These are phyloP conservation scores for Saxidomus purpurata DNA, from an alignment of 1,140 invertebrate genomes.

Conservation along the genomic window DNA sequence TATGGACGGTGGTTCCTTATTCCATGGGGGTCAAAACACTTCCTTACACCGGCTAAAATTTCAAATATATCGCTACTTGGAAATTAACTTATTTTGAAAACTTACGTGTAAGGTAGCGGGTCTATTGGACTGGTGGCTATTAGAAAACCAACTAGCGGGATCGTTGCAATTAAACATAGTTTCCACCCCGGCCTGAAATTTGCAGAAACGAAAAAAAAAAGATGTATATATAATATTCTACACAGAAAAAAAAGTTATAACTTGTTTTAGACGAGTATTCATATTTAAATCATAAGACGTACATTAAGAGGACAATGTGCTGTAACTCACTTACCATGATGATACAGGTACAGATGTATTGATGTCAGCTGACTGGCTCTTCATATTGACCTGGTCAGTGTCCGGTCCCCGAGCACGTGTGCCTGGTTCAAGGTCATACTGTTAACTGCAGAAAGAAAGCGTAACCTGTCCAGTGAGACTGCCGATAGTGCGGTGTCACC, in stretches of 20 bases:
- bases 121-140: background rate
- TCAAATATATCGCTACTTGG: too few species aligned
- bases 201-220: too few species aligned
- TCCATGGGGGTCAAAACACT: too few species aligned
- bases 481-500: too few species aligned
- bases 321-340: background rate
- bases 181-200: background rate
- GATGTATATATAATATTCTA: too few species aligned
- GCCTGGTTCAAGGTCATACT: background rate
- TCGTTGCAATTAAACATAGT: background rate
- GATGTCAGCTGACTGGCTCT: background rate
- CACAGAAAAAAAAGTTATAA: background rate
- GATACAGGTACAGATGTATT: background rate
- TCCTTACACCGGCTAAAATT: too few species aligned
- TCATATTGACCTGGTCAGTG: conserved; percentile 7
- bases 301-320: too few species aligned
- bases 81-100: too few species aligned
- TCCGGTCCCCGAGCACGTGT: background rate
- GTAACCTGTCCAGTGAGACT: too few species aligned
- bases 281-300: too few species aligned
- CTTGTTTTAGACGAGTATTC: background rate
- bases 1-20: too few species aligned
- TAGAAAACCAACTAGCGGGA: background rate
- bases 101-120: conserved; percentile 50
- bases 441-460: too few species aligned